Conservation (phyloP, 2,888 invertebrate genomes). For the Acronicta aceris region DNA sequence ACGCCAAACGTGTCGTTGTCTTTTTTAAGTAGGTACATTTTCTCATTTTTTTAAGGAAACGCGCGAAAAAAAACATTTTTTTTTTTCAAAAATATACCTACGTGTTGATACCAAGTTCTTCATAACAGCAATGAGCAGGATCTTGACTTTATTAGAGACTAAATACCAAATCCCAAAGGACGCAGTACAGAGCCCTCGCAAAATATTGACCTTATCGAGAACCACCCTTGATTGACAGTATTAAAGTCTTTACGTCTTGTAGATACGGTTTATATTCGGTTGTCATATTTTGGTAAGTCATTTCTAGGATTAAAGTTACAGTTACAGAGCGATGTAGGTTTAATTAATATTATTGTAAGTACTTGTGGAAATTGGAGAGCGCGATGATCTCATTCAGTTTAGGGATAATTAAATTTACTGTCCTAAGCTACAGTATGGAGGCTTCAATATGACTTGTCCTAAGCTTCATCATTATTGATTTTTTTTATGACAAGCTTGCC, state of each 20-base stretch:
- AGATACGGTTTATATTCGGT: constrained; percentile 10
- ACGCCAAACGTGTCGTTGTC: too few species aligned
- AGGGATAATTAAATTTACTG: too few species aligned
- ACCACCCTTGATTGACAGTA: background rate
- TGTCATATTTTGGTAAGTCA: background rate
- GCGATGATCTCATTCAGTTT: too few species aligned
- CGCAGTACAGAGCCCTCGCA: constrained; percentile 28
- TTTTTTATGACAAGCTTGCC: too few species aligned
- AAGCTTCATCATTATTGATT: too few species aligned
- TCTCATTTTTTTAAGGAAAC: too few species aligned
- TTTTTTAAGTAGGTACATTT: too few species aligned
- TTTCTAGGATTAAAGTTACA: constrained; percentile 18
- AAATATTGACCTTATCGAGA: constrained; percentile 48
- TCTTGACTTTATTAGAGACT: constrained; percentile 55
- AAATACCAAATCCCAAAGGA: constrained; percentile 53
- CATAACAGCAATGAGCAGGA: constrained; percentile 18
- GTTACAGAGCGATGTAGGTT: too few species aligned
- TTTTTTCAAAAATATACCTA: background rate
- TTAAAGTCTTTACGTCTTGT: background rate
- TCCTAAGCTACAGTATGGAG: too few species aligned
- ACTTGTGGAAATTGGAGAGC: background rate
- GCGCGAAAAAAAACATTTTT: too few species aligned
- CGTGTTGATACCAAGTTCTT: constrained; percentile 19
- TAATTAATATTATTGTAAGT: constrained; percentile 2
- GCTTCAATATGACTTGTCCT: too few species aligned